Evolutionary conservation across 1,140 invertebrate species (phyloP).

Genomic region (Orius insidiosus): DNA sequence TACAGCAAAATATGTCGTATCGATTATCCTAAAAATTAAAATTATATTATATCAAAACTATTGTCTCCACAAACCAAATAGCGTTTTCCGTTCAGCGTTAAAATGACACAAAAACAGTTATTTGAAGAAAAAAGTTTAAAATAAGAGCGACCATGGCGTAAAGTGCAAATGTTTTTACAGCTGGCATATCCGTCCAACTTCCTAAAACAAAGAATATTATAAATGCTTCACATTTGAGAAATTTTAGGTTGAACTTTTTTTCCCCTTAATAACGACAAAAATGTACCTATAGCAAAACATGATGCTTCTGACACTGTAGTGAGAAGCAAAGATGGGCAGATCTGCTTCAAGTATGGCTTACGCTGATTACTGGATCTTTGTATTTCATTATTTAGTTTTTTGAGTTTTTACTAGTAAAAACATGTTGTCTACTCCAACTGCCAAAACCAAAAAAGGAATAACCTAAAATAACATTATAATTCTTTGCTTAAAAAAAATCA

Average conservation of each 20-base stretch:
- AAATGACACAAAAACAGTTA: slow-evolving; percentile 90
- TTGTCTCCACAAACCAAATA: too few relatives aligned
- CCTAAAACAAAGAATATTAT: slow-evolving; percentile 35
- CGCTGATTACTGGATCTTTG: slow-evolving; percentile 66
- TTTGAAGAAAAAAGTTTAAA: slow-evolving; percentile 92
- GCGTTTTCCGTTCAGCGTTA: slow-evolving; percentile 71
- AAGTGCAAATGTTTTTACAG: slow-evolving; percentile 87
- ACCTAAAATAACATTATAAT: slow-evolving; percentile 29
- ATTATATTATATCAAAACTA: too few relatives aligned
- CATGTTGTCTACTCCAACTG: slow-evolving; percentile 98
- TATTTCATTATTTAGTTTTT: slow-evolving; percentile 47
- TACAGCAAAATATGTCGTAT: slow-evolving; percentile 74
- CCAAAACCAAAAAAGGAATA: slow-evolving; percentile 92
- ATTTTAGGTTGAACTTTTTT: too few relatives aligned
- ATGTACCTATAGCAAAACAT: slow-evolving; percentile 82
- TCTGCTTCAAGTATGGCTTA: slow-evolving; percentile 76
- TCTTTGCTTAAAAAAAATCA: too few relatives aligned
- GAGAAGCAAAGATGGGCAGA: slow-evolving; percentile 89
- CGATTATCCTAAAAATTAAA: slow-evolving; percentile 34
- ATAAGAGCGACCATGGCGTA: slow-evolving; percentile 96
- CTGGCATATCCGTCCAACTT: slow-evolving; percentile 90
- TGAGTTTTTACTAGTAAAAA: slow-evolving; percentile 90
- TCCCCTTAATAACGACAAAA: too few relatives aligned
- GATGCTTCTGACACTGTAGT: slow-evolving; percentile 84
- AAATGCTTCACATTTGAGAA: too few relatives aligned